Conservation (phyloP, 2,797 vertebrate species). For the Miichthys miiuy region DNA sequence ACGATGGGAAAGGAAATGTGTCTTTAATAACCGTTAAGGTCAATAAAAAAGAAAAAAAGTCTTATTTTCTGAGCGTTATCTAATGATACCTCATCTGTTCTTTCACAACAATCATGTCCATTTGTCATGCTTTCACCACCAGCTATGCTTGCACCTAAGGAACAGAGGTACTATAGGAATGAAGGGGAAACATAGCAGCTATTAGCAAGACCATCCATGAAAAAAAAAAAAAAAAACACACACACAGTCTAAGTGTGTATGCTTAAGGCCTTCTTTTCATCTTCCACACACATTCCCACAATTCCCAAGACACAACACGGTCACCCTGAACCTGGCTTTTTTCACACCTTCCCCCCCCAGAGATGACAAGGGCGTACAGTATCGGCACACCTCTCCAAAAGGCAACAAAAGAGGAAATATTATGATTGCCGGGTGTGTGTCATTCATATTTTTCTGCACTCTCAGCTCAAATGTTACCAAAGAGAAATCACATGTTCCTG, state of each 20-base stretch:
- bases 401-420: slow-evolving; percentile 21
- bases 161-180: not conserved
- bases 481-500: slow-evolving; percentile 4
- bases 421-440: slow-evolving; percentile 28
- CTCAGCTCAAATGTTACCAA: not conserved
- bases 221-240: not conserved
- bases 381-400: slow-evolving; percentile 23
- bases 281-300: slow-evolving; percentile 17
- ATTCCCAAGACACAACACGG: slow-evolving; percentile 4
- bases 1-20: slow-evolving; percentile 4
- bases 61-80: not conserved
- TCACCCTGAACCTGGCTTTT: slow-evolving; percentile 47
- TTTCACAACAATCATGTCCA: slow-evolving; percentile 5
- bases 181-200: not conserved
- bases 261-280: slow-evolving; percentile 5
- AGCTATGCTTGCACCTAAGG: not conserved
- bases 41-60: slow-evolving; percentile 2
- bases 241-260: not conserved
- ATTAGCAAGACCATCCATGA: not conserved
- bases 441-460: not conserved
- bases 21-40: slow-evolving; percentile 17
- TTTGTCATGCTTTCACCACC: slow-evolving; percentile 7
- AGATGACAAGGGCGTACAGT: slow-evolving; percentile 41
- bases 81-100: slow-evolving; percentile 5
- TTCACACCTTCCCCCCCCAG: slow-evolving; percentile 7